Evolutionary conservation across 1,140 invertebrate genomes (phyloP), one percentile per base, ranked within the genome.

Genomic region (Pseudomyrmex dendroicus): DNA sequence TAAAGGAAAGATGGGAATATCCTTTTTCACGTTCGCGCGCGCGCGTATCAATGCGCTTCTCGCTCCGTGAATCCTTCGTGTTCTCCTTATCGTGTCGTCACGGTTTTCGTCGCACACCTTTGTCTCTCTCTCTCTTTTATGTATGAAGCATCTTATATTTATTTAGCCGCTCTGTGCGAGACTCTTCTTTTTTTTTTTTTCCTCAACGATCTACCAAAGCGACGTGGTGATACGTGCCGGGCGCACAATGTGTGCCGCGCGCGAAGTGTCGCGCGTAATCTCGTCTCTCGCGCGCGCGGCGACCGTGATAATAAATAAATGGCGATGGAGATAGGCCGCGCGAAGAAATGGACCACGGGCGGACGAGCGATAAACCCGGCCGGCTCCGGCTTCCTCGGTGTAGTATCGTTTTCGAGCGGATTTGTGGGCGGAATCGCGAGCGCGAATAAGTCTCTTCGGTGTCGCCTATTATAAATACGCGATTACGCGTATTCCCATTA

Each of bases 321-420:
- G 73, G 46, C 48, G 46, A 12, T 12, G 20, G 52, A 48, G 87
- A 88, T 88, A 89, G 70, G 61, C 35, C 35, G 35, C 61, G 85
- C 57, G 72, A 86, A 85, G 54, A 88, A 88, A 86, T 86, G 82
- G 86, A 80, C 72, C 86, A 88, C 78, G 52, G 20, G 66, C 62
- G 52, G 77, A 52, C 59, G 22, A 44, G 48, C 74, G 87, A 89
- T 89, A 88, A 89, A 74, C 22, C 4, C 62, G 22, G 35, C 20
- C 44, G 9, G 5, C 35, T 7, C 20, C 17, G 63, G 52, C 70
- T 74, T 74, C 48, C 44, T 62, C 64, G 57, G 35, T 35, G 35
- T 35, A 35, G 35, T 54, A 73, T 70, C 72, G 72, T 88, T 85
- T 85, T 73, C 56, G 66, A 85, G 57, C 57, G 68, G 80, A 88